A percentile compares a stretch with the other conserved stretches of the same genome.
phyloP scores from a whole-genome alignment of 1,140 invertebrate genomes.

The Vanessa atalanta region DNA sequence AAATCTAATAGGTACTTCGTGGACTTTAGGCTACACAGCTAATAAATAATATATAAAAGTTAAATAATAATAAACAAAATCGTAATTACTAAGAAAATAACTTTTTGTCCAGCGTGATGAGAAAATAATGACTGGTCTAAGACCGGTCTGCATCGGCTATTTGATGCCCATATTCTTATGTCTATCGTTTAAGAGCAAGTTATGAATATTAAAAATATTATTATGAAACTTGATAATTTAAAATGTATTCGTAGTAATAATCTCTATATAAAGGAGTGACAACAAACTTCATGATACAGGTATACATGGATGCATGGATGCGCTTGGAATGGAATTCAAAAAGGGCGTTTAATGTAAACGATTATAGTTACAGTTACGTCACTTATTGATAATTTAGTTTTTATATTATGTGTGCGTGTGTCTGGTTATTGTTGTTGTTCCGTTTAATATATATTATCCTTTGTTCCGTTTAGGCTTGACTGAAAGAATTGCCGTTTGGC shows the following conservation, averaged over 20 bases:
- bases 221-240: neutral
- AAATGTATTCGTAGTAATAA: neutral
- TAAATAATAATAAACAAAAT: constrained; percentile 39
- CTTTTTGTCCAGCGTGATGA: constrained; percentile 45
- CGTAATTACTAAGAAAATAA: constrained; percentile 33
- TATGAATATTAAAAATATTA: neutral
- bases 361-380: too few species aligned
- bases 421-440: too few species aligned
- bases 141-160: constrained; percentile 27
- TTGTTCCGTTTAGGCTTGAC: too few species aligned
- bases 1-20: too few species aligned
- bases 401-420: too few species aligned
- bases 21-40: neutral
- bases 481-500: too few species aligned
- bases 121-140: constrained; percentile 42
- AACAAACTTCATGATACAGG: too few species aligned
- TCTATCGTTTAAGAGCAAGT: constrained; percentile 7
- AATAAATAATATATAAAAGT: neutral
- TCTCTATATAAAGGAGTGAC: neutral
- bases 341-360: too few species aligned
- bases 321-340: too few species aligned
- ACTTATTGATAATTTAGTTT: too few species aligned
- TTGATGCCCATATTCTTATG: constrained; percentile 9
- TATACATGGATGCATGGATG: too few species aligned
- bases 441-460: too few species aligned